Evolutionary conservation across 1,140 invertebrate species (phyloP).

Genomic region (Drosophila willistoni): DNA sequence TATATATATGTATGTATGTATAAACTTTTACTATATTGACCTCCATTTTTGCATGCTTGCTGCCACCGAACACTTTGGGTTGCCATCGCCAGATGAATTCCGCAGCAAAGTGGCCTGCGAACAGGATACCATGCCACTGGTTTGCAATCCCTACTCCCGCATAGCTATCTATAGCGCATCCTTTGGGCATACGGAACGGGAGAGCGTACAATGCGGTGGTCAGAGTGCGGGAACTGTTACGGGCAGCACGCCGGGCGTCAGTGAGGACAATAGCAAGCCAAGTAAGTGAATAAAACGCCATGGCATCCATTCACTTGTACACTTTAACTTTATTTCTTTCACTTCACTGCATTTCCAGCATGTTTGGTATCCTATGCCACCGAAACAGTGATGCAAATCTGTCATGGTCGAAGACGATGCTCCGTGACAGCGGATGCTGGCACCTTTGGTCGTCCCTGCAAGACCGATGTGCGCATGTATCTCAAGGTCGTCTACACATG

Average conservation of each 20-base stretch:
- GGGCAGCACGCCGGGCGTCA: constrained; percentile 83
- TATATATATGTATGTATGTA: constrained; percentile 7
- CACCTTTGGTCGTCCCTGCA: constrained; percentile 94
- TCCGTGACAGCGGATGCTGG: constrained; percentile 90
- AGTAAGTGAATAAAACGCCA: constrained; percentile 48
- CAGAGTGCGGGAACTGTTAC: constrained; percentile 86
- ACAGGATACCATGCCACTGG: constrained; percentile 91
- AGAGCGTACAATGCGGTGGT: constrained; percentile 90
- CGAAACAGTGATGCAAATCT: constrained; percentile 93
- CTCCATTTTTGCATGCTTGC: constrained; percentile 12
- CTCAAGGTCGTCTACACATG: constrained; percentile 96
- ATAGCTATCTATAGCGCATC: constrained; percentile 95
- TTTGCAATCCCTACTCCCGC: constrained; percentile 91
- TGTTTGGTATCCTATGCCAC: constrained; percentile 93
- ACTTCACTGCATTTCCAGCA: constrained; percentile 84
- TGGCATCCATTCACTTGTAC: background rate
- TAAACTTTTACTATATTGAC: constrained; percentile 6
- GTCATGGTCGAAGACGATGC: constrained; percentile 93
- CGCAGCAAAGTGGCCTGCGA: constrained; percentile 95
- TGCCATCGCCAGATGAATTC: constrained; percentile 89
- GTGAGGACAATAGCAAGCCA: constrained; percentile 90
- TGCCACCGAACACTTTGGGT: constrained; percentile 1
- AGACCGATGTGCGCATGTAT: constrained; percentile 91
- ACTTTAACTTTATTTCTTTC: background rate
- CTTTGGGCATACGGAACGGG: constrained; percentile 93